Percentiles rank a stretch among this genome's conserved stretches.
These are phyloP conservation scores for Haplochromis vanheusdeni DNA, from an alignment of 2,113 vertebrate genomes.

Conservation along the genomic window DNA sequence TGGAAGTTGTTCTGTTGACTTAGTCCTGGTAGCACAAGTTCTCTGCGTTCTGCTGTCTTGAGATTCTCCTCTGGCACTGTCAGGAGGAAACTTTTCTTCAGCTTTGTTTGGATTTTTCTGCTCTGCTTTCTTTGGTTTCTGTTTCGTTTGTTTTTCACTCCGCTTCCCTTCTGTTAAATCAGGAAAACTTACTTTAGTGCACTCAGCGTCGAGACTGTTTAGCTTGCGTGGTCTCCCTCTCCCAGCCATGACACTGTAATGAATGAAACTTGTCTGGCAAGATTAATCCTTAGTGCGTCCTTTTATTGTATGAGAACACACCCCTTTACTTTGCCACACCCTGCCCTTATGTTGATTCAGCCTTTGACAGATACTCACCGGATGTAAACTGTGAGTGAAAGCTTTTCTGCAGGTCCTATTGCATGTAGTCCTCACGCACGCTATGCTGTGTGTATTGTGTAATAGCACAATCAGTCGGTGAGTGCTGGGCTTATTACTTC, in stretches of 20 bases:
- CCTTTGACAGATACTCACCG: neutral
- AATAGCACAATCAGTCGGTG: neutral
- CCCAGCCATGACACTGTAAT: constrained; percentile 20
- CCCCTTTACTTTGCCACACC: neutral
- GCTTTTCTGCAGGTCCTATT: neutral
- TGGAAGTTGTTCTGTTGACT: neutral
- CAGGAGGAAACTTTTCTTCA: neutral
- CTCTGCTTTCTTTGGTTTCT: neutral
- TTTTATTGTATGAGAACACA: neutral
- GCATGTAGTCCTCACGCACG: neutral
- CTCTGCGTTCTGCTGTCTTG: neutral
- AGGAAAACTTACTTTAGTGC: neutral
- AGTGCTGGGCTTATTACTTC: neutral
- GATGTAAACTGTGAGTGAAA: neutral
- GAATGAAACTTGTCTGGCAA: neutral
- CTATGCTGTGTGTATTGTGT: neutral
- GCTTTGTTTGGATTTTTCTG: neutral
- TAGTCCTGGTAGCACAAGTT: neutral
- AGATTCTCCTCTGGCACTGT: neutral
- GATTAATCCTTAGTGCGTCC: neutral
- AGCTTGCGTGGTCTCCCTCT: neutral
- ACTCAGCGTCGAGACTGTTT: neutral
- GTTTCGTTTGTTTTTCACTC: neutral
- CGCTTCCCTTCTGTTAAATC: neutral
- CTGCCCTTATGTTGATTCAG: neutral